A percentile compares a stretch with the other conserved stretches of the same genome.
These are phyloP conservation scores for Theocolax elegans DNA, from an alignment of 1,140 invertebrate species.

Conservation along the genomic window DNA sequence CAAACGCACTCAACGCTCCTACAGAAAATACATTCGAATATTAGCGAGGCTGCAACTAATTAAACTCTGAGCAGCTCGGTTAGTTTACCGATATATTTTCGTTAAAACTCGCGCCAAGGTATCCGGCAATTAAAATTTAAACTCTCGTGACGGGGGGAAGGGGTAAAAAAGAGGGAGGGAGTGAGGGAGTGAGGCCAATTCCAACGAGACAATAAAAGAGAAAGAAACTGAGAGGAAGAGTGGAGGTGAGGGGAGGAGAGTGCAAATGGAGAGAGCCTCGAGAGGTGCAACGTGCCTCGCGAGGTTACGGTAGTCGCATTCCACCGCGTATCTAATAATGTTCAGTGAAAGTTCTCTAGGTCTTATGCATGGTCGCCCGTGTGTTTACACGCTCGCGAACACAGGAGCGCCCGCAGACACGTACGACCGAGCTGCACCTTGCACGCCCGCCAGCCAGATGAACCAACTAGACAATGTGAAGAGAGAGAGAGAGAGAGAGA, in stretches of 20 bases:
- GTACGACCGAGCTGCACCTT: too few relatives aligned
- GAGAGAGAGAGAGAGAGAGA: too few relatives aligned
- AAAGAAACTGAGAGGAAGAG: not conserved
- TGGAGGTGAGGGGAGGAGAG: not conserved
- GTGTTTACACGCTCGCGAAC: not conserved
- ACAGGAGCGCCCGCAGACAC: not conserved
- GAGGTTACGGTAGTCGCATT: constrained; percentile 63
- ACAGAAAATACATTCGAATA: too few relatives aligned
- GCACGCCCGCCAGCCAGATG: too few relatives aligned
- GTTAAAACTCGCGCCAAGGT: too few relatives aligned
- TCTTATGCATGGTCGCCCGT: not conserved
- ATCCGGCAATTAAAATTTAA: too few relatives aligned
- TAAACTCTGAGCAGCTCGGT: too few relatives aligned
- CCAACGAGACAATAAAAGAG: not conserved
- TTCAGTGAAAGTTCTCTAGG: constrained; percentile 60
- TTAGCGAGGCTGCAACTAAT: too few relatives aligned
- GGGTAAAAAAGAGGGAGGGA: not conserved
- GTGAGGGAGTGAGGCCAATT: not conserved
- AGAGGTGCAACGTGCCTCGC: constrained; percentile 21
- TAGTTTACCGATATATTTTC: too few relatives aligned
- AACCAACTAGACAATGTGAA: too few relatives aligned
- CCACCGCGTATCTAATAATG: constrained; percentile 65
- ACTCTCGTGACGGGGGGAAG: not conserved
- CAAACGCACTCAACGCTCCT: too few relatives aligned
- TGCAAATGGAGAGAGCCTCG: too few relatives aligned